Percentiles rank a stretch among this genome's conserved stretches.
These are phyloP conservation scores for Heliconius ethilla DNA, from an alignment of 2,888 invertebrate genomes.

Conservation along the genomic window DNA sequence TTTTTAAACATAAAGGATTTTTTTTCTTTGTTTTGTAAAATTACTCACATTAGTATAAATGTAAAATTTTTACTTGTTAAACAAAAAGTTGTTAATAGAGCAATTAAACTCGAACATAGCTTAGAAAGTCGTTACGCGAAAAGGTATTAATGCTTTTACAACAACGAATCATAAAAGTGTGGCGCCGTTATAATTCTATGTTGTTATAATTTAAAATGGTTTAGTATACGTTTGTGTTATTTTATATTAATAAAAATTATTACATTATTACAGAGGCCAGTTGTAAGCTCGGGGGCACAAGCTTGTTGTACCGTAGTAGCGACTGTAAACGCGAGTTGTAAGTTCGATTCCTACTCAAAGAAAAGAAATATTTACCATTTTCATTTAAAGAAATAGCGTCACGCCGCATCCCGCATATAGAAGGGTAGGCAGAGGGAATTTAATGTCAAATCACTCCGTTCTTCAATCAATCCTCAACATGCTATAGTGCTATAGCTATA, in stretches of 20 bases:
- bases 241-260: neutral
- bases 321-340: neutral
- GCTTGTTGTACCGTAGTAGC: neutral
- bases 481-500: too few species aligned
- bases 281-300: too few species aligned
- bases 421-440: too few species aligned
- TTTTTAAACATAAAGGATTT: neutral
- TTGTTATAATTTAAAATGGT: neutral
- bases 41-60: neutral
- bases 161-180: constrained; percentile 28
- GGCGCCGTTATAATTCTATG: neutral
- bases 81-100: constrained; percentile 27
- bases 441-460: too few species aligned
- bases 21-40: neutral
- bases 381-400: too few species aligned
- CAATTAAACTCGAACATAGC: constrained; percentile 26
- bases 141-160: constrained; percentile 33
- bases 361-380: too few species aligned
- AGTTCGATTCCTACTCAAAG: neutral
- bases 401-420: too few species aligned
- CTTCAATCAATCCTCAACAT: too few species aligned
- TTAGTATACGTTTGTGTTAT: neutral
- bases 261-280: too few species aligned
- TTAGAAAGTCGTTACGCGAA: constrained; percentile 32
- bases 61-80: constrained; percentile 5